Evolutionary conservation across 2,888 invertebrate species (phyloP).

Genomic region (Caenorhabditis macrosperma): DNA sequence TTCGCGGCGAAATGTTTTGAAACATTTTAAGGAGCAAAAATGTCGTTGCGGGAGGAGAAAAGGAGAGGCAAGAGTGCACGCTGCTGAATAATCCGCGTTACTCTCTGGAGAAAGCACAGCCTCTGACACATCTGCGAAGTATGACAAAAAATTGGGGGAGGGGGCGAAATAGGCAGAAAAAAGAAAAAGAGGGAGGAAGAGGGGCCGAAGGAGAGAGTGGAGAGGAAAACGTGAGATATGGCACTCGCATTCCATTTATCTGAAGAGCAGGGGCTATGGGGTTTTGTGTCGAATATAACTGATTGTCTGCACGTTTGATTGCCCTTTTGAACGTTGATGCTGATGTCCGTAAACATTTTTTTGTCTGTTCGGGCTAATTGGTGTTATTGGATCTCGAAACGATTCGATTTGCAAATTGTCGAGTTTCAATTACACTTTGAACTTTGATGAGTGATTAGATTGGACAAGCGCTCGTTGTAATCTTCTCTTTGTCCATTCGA

Average conservation of each 20-base stretch:
- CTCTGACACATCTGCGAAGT: conserved; percentile 47
- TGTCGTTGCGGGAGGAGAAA: conserved; percentile 7
- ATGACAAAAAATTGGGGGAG: conserved; percentile 39
- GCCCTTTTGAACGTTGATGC: background rate
- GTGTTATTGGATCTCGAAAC: too few species aligned
- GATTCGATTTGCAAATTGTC: too few species aligned
- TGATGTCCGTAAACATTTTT: too few species aligned
- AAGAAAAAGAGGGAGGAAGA: conserved; percentile 16
- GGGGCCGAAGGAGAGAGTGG: conserved; percentile 7
- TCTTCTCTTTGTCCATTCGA: conserved; percentile 23
- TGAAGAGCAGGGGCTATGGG: conserved; percentile 2
- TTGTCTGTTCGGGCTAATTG: too few species aligned
- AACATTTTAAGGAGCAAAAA: conserved; percentile 3
- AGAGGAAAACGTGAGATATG: conserved; percentile 46
- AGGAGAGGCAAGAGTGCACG: conserved; percentile 42
- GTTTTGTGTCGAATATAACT: background rate
- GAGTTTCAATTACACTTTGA: conserved; percentile 38
- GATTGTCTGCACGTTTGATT: background rate
- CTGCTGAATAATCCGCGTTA: conserved; percentile 52
- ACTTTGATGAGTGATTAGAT: conserved; percentile 40
- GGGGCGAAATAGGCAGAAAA: conserved; percentile 8
- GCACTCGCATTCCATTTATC: conserved; percentile 13
- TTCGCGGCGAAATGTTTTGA: conserved; percentile 3
- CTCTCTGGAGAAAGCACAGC: conserved; percentile 37
- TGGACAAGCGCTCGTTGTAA: conserved; percentile 39